Percentiles rank a stretch among this genome's conserved stretches.
phyloP scores from a whole-genome alignment of 2,797 vertebrate genomes.

The Octomys mimax region DNA sequence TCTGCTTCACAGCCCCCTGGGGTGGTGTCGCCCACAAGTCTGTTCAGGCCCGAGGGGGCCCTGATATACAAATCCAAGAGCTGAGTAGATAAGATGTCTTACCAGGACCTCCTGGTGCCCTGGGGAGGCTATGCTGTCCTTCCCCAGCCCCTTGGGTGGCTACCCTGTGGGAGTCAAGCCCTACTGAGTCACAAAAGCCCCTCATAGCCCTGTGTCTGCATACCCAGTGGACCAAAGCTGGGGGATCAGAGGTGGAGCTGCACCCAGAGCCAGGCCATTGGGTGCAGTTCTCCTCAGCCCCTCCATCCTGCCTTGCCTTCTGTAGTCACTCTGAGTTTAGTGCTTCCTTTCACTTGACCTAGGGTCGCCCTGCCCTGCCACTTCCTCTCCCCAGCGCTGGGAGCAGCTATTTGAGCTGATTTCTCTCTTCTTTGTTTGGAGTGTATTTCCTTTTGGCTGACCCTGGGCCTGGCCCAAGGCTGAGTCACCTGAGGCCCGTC shows the following conservation, averaged over 20 bases:
- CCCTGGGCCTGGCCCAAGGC: neutral
- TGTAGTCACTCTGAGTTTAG: neutral
- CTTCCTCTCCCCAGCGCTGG: slow-evolving; percentile 16
- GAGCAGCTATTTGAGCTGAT: neutral
- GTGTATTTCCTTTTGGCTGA: neutral
- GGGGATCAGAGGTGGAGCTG: no score
- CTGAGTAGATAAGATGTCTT: neutral
- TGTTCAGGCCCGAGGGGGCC: fast-evolving
- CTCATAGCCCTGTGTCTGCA: neutral
- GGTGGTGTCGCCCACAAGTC: neutral
- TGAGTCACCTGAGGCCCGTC: neutral
- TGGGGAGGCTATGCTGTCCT: neutral
- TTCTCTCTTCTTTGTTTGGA: neutral
- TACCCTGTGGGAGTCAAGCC: neutral
- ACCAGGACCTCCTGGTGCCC: neutral
- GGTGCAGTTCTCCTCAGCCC: neutral
- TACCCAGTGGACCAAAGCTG: neutral
- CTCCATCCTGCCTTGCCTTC: neutral
- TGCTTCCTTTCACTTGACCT: slow-evolving; percentile 60
- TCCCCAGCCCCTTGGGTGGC: neutral
- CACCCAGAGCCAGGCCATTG: fast-evolving
- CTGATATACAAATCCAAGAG: neutral
- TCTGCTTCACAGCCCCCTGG: neutral
- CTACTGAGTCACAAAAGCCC: neutral
- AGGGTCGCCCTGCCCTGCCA: neutral